Evolutionary conservation across 2,888 invertebrate genomes (phyloP).

Genomic region (Ecdyonurus torrentis): DNA sequence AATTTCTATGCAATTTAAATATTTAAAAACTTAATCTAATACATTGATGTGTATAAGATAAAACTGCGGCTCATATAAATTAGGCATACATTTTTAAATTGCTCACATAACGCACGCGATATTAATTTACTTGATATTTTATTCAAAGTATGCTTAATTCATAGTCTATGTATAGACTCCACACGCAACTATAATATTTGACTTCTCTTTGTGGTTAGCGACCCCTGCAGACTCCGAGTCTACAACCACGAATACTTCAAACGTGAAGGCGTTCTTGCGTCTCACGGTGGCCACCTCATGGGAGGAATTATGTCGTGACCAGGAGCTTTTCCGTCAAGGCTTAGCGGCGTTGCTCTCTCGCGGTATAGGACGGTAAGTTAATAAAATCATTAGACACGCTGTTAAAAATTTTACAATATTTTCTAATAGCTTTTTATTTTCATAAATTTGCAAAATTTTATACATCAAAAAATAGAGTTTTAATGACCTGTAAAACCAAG

Average conservation of each 20-base stretch:
- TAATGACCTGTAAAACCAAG: no score
- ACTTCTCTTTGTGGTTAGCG: not conserved
- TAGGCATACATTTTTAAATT: no score
- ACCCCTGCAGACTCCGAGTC: not conserved
- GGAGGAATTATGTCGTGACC: slow-evolving; percentile 3
- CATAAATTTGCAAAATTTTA: no score
- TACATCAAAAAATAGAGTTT: no score
- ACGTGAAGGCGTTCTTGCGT: not conserved
- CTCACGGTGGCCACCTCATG: slow-evolving; percentile 6
- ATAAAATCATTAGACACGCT: no score
- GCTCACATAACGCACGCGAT: not conserved
- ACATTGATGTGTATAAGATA: no score
- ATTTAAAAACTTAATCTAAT: no score
- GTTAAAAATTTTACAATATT: no score
- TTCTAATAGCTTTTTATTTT: no score
- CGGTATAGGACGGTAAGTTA: not conserved
- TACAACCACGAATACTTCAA: not conserved
- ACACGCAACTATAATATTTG: not conserved
- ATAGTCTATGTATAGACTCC: not conserved
- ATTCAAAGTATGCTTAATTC: not conserved
- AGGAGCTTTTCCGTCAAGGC: not conserved
- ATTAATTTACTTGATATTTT: not conserved
- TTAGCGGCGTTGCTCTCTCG: slow-evolving; percentile 2
- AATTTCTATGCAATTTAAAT: no score
- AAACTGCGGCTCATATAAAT: no score